phyloP scores from a whole-genome alignment of 2,797 vertebrate species.

The Morus bassanus region DNA sequence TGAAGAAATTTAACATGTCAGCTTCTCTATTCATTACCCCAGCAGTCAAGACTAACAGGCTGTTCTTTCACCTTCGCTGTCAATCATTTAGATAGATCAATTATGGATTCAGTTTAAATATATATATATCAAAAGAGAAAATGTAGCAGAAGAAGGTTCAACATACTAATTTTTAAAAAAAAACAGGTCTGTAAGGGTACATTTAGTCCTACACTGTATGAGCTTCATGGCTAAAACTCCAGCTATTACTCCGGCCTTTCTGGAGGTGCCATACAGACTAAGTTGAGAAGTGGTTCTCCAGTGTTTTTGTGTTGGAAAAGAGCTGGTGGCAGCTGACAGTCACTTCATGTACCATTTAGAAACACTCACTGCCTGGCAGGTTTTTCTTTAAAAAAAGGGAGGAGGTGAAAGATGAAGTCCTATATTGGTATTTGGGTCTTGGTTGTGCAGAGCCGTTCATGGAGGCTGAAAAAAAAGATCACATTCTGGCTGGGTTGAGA shows the following conservation, averaged over 20 bases:
- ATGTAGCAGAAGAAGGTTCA: not conserved
- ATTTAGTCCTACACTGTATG: not conserved
- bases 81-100: slow-evolving; percentile 32
- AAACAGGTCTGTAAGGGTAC: not conserved
- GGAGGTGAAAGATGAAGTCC: not conserved
- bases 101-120: slow-evolving; percentile 5
- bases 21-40: slow-evolving; percentile 42
- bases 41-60: slow-evolving; percentile 33
- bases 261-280: not conserved
- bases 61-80: slow-evolving; percentile 56
- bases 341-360: slow-evolving; percentile 45
- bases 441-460: not conserved
- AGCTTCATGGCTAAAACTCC: not conserved
- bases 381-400: not conserved
- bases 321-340: slow-evolving; percentile 34
- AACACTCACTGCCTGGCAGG: not conserved
- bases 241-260: slow-evolving; percentile 12
- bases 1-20: slow-evolving; percentile 55
- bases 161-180: not conserved
- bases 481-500: not conserved
- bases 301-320: not conserved
- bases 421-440: not conserved
- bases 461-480: not conserved
- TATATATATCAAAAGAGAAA: not conserved
- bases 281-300: not conserved